Base-by-base conservation (phyloP, 2,888 invertebrate genomes). In the Belgica antarctica region DNA sequence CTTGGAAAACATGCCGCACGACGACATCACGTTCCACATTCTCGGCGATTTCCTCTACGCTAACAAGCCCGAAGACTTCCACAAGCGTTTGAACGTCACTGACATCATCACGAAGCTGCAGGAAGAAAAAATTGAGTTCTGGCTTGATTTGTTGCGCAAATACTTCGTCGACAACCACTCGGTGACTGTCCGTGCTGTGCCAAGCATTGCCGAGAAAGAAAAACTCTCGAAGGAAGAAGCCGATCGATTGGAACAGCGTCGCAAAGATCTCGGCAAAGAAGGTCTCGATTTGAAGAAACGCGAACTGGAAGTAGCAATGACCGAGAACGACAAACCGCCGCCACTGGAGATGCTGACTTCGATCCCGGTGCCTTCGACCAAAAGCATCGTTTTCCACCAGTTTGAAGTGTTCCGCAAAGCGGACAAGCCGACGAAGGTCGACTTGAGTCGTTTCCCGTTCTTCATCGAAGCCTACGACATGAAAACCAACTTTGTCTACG, bases 11-110 rank as follows among this genome's bases (percentile, higher is more conserved):
- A 84, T 83, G 73, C 92, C 94, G 0, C 90, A 93, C 76, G 87
- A 89, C 73, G 83, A 87, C 0, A 81, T 94, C 63, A 89, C 92
- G 0, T 88, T 87, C 76, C 84, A 88, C 74, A 83, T 90, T 68
- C 91, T 94, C 73, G 90, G 89, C 0, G 92, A 95, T 77, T 88
- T 90, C 76, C 80, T 96, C 27, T 94, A 93, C 78, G 92, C 93
- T 12, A 84, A 86, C 69, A 85, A 82, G 57, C 84, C 87, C 73
- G 81, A 86, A 73, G 89, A 92, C 78, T 83, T 90, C 73, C 81
- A 87, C 57, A 81, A 84, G 62, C 83, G 90, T 70, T 80, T 91
- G 75, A 91, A 91, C 77, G 86, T 86, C 4, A 83, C 89, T 74
- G 79, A 82, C 63, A 82, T 84, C 70, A 78, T 89, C 25, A 81